Percentiles rank a stretch among this genome's conserved stretches.
phyloP scores from a whole-genome alignment of 2,888 invertebrate species.

The Bellardia bayeri region DNA sequence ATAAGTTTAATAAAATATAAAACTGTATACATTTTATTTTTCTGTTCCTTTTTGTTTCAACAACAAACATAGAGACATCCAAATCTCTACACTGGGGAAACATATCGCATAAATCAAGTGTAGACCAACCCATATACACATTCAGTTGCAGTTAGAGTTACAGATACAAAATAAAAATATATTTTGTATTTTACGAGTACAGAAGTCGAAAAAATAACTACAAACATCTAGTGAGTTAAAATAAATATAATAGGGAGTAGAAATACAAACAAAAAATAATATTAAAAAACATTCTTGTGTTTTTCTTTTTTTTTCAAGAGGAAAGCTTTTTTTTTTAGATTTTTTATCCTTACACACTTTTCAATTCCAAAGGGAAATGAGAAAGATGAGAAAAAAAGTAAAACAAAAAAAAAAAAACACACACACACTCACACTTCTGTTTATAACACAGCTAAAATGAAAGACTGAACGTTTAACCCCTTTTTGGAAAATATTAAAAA shows the following conservation, averaged over 20 bases:
- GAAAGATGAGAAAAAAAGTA: neutral
- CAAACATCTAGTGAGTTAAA: slow-evolving; percentile 26
- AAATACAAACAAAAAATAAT: neutral
- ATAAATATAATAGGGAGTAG: slow-evolving; percentile 26
- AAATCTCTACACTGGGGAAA: slow-evolving; percentile 65
- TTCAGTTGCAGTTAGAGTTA: slow-evolving; percentile 17
- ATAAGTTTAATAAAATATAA: slow-evolving; percentile 12
- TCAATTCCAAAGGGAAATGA: slow-evolving; percentile 48
- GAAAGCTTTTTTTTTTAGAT: too few relatives aligned
- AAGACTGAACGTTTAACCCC: neutral
- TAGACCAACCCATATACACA: slow-evolving; percentile 44
- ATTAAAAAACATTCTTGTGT: too few relatives aligned
- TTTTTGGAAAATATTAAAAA: neutral
- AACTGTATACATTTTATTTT: neutral
- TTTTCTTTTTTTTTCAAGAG: too few relatives aligned
- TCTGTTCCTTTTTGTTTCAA: neutral
- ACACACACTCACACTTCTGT: slow-evolving; percentile 24
- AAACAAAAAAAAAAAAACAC: neutral
- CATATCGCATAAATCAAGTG: slow-evolving; percentile 73
- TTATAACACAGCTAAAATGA: neutral
- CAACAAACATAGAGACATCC: neutral
- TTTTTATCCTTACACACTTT: slow-evolving; percentile 42
- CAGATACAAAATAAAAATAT: slow-evolving; percentile 7
- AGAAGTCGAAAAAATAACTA: neutral
- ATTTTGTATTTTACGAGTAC: slow-evolving; percentile 8